These are phyloP conservation scores for Stomatorhinus ivindoensis DNA, from an alignment of 2,113 vertebrate species.

Conservation along the genomic window DNA sequence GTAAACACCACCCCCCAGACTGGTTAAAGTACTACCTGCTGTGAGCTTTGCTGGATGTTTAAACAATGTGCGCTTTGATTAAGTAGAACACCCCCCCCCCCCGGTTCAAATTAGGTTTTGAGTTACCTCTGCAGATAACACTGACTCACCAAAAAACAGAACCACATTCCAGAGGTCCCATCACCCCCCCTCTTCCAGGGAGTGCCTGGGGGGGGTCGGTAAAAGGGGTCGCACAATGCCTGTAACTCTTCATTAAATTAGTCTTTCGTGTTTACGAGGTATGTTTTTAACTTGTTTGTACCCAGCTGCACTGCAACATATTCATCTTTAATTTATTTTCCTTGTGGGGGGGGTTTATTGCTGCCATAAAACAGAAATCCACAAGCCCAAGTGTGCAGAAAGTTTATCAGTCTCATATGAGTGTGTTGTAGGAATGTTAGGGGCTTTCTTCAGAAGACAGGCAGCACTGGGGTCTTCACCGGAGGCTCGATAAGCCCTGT, in stretches of 20 bases:
- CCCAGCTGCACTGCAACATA: background rate
- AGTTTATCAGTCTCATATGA: background rate
- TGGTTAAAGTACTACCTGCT: slow-evolving; percentile 46
- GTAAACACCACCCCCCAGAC: background rate
- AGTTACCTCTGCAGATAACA: slow-evolving; percentile 47
- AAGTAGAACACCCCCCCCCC: slow-evolving; percentile 25
- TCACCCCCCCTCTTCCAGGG: background rate
- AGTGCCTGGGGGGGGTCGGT: background rate
- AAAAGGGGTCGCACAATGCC: background rate
- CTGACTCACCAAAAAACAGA: slow-evolving; percentile 21
- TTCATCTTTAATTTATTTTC: background rate
- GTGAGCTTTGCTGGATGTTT: slow-evolving; percentile 41
- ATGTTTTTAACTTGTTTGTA: background rate
- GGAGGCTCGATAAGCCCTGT: background rate
- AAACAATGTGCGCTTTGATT: slow-evolving; percentile 54
- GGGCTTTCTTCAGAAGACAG: background rate
- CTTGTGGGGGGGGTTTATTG: background rate
- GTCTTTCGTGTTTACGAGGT: background rate
- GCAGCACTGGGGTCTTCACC: background rate
- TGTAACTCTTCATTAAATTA: background rate
- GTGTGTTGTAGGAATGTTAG: background rate
- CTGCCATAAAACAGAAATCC: background rate
- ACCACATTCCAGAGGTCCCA: slow-evolving; percentile 5
- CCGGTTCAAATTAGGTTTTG: slow-evolving; percentile 42
- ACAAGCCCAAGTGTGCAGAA: background rate